Evolutionary conservation across 30 jellyfish, hydroid and myxozoan species (phyloP).

Genomic region (Aurelia aurita complex sp. Pacific): DNA sequence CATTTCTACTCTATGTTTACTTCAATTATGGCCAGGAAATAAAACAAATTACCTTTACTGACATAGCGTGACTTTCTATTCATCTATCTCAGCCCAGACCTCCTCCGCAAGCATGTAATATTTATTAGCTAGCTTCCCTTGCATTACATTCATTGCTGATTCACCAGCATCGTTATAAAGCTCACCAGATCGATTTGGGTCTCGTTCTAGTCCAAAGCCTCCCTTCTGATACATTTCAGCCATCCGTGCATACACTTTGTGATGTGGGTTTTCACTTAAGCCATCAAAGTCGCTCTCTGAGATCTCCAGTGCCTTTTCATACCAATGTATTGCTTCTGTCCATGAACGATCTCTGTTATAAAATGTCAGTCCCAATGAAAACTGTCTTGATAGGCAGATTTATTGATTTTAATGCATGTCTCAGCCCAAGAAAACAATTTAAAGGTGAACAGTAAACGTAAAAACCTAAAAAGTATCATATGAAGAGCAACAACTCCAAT

Average conservation of each 20-base stretch:
- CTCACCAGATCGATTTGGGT: conserved; percentile 87
- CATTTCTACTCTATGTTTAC: neutral
- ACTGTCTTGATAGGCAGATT: too few species aligned
- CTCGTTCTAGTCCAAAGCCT: conserved; percentile 91
- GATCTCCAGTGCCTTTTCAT: conserved; percentile 72
- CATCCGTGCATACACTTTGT: conserved; percentile 87
- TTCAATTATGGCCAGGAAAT: neutral
- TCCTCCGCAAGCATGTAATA: conserved; percentile 98
- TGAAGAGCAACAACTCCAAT: too few species aligned
- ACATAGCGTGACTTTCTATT: neutral
- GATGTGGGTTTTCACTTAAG: conserved; percentile 63
- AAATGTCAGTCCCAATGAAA: neutral
- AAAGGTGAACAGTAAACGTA: too few species aligned
- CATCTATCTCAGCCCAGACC: conserved; percentile 91
- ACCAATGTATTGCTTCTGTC: conserved; percentile 90
- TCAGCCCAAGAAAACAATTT: too few species aligned
- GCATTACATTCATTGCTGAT: conserved; percentile 89
- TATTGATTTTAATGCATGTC: too few species aligned
- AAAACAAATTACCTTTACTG: neutral
- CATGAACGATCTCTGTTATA: conserved; percentile 75
- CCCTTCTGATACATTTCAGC: conserved; percentile 98
- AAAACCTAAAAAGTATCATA: too few species aligned
- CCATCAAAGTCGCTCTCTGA: conserved; percentile 51
- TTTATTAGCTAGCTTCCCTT: conserved; percentile 92
- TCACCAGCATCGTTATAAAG: conserved; percentile 95